Percentiles rank a stretch among this genome's conserved stretches.
Conservation (phyloP, 2,888 invertebrate species). For the Candidula unifasciata region DNA sequence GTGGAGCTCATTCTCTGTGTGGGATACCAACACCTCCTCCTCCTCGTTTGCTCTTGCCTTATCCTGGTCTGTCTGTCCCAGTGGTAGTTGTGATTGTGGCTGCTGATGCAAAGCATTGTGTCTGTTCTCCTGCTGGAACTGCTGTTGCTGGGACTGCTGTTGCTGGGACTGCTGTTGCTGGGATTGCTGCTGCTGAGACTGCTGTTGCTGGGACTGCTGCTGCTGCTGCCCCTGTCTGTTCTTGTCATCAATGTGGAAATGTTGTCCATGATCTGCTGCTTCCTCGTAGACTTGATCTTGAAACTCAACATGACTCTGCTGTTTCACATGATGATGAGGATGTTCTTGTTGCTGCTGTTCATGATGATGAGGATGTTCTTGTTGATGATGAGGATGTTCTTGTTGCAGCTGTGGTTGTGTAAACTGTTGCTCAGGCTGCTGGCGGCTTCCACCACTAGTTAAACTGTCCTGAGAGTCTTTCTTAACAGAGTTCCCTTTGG, state of each 20-base stretch:
- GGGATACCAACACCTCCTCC: not conserved
- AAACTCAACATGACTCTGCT: not conserved
- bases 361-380: not conserved
- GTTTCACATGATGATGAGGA: not conserved
- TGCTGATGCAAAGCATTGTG: not conserved
- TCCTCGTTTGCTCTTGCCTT: not conserved
- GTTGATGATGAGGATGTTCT: not conserved
- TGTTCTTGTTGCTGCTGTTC: slow-evolving; percentile 14
- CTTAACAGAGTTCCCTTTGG: not conserved
- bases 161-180: not conserved
- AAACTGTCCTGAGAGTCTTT: not conserved
- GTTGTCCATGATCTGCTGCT: not conserved
- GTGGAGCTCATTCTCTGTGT: too few species aligned
- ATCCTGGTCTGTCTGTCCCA: not conserved
- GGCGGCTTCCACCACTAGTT: not conserved
- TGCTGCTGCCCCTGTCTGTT: not conserved
- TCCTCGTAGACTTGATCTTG: not conserved
- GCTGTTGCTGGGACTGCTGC: not conserved
- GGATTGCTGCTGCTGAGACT: not conserved
- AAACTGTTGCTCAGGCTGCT: slow-evolving; percentile 24
- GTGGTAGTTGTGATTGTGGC: not conserved
- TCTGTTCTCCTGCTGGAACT: not conserved
- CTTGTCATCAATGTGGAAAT: not conserved
- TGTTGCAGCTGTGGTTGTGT: slow-evolving; percentile 26
- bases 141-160: not conserved